Evolutionary conservation across 2,113 vertebrate genomes (phyloP).

Genomic region (Gymnocephalus cernua): DNA sequence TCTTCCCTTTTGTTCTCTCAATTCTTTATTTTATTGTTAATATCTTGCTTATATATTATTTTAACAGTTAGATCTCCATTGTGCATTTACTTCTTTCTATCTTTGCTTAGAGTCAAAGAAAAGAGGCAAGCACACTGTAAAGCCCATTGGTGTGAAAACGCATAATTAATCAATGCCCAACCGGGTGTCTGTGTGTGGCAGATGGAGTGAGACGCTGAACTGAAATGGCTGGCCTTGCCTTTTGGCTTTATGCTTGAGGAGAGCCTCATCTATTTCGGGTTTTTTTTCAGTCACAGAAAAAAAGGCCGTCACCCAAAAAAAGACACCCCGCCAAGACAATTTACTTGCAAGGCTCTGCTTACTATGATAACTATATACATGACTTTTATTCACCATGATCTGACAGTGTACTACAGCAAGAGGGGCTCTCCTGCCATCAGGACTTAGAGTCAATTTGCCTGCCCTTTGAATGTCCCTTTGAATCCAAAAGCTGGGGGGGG

Average conservation of each 20-base stretch:
- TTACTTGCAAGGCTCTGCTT: slow-evolving; percentile 68
- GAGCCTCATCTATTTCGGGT: slow-evolving; percentile 62
- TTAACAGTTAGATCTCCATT: slow-evolving; percentile 10
- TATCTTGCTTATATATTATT: background rate
- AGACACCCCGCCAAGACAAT: slow-evolving; percentile 64
- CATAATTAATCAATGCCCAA: slow-evolving; percentile 76
- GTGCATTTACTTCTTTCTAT: slow-evolving; percentile 21
- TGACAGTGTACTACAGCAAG: slow-evolving; percentile 62
- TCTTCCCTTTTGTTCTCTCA: background rate
- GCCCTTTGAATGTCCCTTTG: slow-evolving; percentile 80
- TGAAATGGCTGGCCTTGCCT: slow-evolving; percentile 69
- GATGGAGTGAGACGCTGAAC: slow-evolving; percentile 68
- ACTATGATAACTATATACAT: slow-evolving; percentile 73
- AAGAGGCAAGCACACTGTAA: slow-evolving; percentile 34
- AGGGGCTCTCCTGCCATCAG: slow-evolving; percentile 71
- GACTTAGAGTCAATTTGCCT: slow-evolving; percentile 77
- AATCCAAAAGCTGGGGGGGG: slow-evolving; percentile 33
- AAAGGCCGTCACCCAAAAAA: slow-evolving; percentile 54
- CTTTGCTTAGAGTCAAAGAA: slow-evolving; percentile 42
- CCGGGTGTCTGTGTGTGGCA: slow-evolving; percentile 61
- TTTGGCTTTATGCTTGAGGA: slow-evolving; percentile 68
- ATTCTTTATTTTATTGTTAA: background rate
- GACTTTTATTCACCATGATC: slow-evolving; percentile 69
- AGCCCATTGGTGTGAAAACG: slow-evolving; percentile 57
- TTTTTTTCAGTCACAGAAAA: slow-evolving; percentile 66